Evolutionary conservation across 92 coral and sea anemone genomes (phyloP).

Genomic region (Pocillopora meandrina): DNA sequence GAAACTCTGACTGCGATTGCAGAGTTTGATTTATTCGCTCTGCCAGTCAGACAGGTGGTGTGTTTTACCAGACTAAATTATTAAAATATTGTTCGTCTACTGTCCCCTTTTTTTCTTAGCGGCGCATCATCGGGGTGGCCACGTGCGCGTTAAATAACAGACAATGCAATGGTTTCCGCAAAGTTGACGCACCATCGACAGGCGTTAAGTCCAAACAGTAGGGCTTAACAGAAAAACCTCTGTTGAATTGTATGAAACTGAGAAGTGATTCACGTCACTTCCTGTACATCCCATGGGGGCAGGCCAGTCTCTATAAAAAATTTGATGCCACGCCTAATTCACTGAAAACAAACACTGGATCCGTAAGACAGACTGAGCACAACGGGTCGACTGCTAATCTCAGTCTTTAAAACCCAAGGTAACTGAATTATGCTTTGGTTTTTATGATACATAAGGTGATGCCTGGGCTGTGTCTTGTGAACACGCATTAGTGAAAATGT

Average conservation of each 20-base stretch:
- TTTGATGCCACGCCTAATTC: neutral
- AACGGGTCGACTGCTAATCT: neutral
- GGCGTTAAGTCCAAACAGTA: neutral
- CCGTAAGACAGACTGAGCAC: neutral
- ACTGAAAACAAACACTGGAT: neutral
- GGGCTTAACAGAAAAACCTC: neutral
- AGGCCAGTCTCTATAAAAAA: conserved; percentile 11
- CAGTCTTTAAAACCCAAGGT: neutral
- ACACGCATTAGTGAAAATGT: too few relatives aligned
- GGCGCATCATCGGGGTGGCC: neutral
- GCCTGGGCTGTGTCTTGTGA: too few relatives aligned
- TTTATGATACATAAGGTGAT: too few relatives aligned
- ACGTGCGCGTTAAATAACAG: neutral
- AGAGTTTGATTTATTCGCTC: neutral
- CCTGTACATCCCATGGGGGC: conserved; percentile 15
- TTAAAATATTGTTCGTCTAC: neutral
- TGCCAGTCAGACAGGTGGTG: conserved; percentile 6
- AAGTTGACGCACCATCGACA: neutral
- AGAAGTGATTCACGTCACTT: conserved; percentile 35
- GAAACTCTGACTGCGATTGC: neutral
- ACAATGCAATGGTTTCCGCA: conserved; percentile 2
- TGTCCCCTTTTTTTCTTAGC: neutral
- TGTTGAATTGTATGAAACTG: conserved; percentile 4
- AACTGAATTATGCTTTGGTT: neutral
- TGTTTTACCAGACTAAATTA: neutral